phyloP scores from a whole-genome alignment of 2,888 invertebrate species.

The Polylopha cassiicola region DNA sequence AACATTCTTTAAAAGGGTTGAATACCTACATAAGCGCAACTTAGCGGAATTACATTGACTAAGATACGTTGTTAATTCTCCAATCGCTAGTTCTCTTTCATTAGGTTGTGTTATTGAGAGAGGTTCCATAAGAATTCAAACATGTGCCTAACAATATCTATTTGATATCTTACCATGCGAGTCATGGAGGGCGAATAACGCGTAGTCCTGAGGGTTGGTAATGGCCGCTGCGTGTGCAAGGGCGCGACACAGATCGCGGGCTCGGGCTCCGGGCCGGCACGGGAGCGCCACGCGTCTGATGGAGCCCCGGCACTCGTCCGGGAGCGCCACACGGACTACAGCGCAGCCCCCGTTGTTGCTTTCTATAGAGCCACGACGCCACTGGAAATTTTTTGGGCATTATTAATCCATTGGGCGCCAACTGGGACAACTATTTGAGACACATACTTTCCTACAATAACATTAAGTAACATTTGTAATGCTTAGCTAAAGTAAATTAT shows the following conservation, averaged over 20 bases:
- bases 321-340: slow-evolving; percentile 93
- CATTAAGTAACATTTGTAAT: too few relatives aligned
- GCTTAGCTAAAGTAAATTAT: too few relatives aligned
- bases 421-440: too few relatives aligned
- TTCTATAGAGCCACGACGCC: slow-evolving; percentile 74
- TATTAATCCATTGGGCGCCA: too few relatives aligned
- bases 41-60: too few relatives aligned
- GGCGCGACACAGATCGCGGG: slow-evolving; percentile 94
- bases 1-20: too few relatives aligned
- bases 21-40: too few relatives aligned
- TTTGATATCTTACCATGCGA: slow-evolving; percentile 83
- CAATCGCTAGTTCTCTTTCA: too few relatives aligned
- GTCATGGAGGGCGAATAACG: slow-evolving; percentile 91
- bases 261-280: slow-evolving; percentile 94
- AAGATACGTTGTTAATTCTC: too few relatives aligned
- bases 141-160: background rate
- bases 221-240: slow-evolving; percentile 96
- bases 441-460: too few relatives aligned
- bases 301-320: slow-evolving; percentile 95
- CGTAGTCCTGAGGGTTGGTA: slow-evolving; percentile 97
- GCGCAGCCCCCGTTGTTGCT: slow-evolving; percentile 40
- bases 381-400: too few relatives aligned
- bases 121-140: background rate
- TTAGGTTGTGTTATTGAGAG: too few relatives aligned
- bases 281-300: slow-evolving; percentile 94